These are phyloP conservation scores for Pardosa pseudoannulata DNA, from an alignment of 2,888 invertebrate genomes.

Conservation along the genomic window DNA sequence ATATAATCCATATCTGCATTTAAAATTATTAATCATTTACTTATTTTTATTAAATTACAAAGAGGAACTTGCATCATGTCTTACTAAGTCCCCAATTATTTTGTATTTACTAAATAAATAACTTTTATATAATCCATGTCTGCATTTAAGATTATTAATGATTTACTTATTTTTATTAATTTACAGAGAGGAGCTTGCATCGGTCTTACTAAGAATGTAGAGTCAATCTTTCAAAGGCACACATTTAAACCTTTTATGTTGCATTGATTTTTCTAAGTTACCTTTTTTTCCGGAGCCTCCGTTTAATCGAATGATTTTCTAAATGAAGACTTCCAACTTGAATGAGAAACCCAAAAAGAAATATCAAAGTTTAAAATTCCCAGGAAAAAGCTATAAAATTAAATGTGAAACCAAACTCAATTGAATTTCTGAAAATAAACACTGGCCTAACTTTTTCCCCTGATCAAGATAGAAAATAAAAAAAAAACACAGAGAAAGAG, in stretches of 20 bases:
- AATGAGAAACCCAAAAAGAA: slow-evolving; percentile 4
- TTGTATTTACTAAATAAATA: too few species aligned
- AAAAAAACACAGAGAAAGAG: slow-evolving; percentile 31
- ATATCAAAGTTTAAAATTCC: slow-evolving; percentile 57
- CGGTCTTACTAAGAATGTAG: too few species aligned
- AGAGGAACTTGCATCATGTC: too few species aligned
- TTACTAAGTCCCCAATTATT: too few species aligned
- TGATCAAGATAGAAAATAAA: slow-evolving; percentile 33
- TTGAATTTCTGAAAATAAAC: slow-evolving; percentile 66
- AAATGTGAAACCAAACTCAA: slow-evolving; percentile 63
- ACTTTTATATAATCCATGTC: too few species aligned
- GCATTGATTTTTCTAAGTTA: not conserved
- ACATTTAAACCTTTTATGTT: not conserved
- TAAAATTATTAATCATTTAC: too few species aligned
- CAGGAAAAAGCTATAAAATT: slow-evolving; percentile 60
- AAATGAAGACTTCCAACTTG: not conserved
- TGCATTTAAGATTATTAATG: too few species aligned
- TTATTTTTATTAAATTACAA: too few species aligned
- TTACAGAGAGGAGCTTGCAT: too few species aligned
- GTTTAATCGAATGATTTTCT: slow-evolving; percentile 1
- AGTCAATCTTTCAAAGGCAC: not conserved
- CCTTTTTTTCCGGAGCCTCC: not conserved
- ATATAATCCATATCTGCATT: too few species aligned
- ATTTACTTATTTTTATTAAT: too few species aligned
- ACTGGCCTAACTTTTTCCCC: slow-evolving; percentile 19